These are phyloP conservation scores for Neomonachus schauinslandi DNA, from an alignment of 2,113 vertebrate genomes.

Conservation along the genomic window DNA sequence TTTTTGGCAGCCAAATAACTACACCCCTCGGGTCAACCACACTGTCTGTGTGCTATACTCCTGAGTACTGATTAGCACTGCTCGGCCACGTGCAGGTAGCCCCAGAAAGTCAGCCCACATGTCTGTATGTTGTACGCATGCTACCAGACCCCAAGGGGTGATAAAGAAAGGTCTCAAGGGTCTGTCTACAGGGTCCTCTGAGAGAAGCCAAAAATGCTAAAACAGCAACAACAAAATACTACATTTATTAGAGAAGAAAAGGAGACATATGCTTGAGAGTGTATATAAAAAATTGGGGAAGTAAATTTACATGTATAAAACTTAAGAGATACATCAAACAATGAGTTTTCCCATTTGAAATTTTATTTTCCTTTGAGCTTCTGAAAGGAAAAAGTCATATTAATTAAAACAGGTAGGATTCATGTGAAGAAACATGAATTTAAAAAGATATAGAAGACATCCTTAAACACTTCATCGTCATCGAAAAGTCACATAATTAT, in stretches of 20 bases:
- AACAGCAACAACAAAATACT: not conserved
- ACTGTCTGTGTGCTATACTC: not conserved
- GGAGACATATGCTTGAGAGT: not conserved
- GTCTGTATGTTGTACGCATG: not conserved
- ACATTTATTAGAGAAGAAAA: not conserved
- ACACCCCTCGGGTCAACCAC: not conserved
- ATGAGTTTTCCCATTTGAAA: not conserved
- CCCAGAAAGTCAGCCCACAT: not conserved
- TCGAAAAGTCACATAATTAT: not conserved
- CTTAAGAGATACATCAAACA: not conserved
- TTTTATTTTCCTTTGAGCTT: constrained; percentile 42
- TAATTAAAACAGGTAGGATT: constrained; percentile 32
- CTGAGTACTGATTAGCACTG: not conserved
- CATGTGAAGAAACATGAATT: not conserved
- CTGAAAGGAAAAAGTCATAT: not conserved
- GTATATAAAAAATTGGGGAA: not conserved
- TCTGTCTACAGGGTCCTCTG: accelerated
- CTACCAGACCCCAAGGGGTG: not conserved
- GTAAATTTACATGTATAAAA: not conserved
- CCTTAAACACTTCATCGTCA: not conserved
- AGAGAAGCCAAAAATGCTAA: not conserved
- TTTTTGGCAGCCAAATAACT: not conserved
- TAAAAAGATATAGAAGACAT: not conserved
- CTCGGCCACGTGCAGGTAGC: accelerated
- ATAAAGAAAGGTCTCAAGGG: not conserved